Conservation (phyloP, 1,140 invertebrate species). For the Lordiphosa stackelbergi region DNA sequence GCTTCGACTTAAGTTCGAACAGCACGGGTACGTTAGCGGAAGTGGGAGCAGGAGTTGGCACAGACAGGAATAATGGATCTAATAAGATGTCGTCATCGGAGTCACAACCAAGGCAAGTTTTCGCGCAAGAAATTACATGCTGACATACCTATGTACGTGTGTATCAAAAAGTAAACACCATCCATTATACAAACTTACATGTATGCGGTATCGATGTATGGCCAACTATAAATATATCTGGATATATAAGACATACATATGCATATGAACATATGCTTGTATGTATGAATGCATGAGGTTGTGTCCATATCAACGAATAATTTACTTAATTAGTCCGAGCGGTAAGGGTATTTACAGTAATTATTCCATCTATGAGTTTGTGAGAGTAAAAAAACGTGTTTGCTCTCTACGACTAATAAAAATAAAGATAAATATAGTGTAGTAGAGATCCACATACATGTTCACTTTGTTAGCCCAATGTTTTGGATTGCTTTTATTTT, state of each 20-base stretch:
- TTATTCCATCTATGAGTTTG: too few relatives aligned
- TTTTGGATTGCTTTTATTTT: too few relatives aligned
- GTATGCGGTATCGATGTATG: not conserved
- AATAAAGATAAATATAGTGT: not conserved
- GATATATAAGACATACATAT: slow-evolving; percentile 1
- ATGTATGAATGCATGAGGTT: not conserved
- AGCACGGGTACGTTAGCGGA: not conserved
- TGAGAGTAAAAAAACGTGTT: too few relatives aligned
- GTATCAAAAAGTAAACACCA: not conserved
- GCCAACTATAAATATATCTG: not conserved
- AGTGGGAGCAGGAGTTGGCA: not conserved
- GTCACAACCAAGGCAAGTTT: slow-evolving; percentile 2
- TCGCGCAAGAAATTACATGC: not conserved
- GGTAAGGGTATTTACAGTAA: too few relatives aligned
- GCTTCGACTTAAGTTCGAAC: not conserved
- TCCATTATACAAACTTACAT: not conserved
- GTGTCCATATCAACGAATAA: not conserved
- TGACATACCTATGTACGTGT: not conserved
- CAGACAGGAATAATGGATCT: too few relatives aligned
- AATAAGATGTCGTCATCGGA: not conserved
- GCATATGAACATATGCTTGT: not conserved
- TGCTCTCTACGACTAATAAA: too few relatives aligned
- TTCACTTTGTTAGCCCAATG: not conserved
- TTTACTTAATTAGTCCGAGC: too few relatives aligned
- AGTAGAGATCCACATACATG: not conserved